Evolutionary conservation across 2,797 vertebrate species (phyloP).

Genomic region (Neosilurus mollespiculum): DNA sequence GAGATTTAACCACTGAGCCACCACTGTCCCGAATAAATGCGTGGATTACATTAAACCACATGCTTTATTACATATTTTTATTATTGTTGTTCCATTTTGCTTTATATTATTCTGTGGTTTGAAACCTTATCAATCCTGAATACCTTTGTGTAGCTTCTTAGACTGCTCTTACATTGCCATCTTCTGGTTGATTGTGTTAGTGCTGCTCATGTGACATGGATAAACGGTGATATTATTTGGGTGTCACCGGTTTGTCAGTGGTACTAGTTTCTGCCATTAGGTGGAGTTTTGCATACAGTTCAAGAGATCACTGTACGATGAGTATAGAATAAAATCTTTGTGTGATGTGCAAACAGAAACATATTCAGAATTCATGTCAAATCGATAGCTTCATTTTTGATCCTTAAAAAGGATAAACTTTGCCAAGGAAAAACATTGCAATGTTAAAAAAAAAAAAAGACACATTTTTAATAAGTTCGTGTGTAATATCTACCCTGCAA

Average conservation of each 20-base stretch:
- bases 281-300: constrained; percentile 12
- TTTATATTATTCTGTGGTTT: not conserved
- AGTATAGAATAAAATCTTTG: too few relatives aligned
- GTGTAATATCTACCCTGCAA: not conserved
- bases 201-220: not conserved
- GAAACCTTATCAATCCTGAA: not conserved
- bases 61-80: not conserved
- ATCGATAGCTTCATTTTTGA: not conserved
- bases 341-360: not conserved
- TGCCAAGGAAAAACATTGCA: not conserved
- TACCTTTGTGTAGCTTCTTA: not conserved
- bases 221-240: not conserved
- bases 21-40: too few relatives aligned
- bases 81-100: not conserved
- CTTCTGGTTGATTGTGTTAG: constrained; percentile 19
- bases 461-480: not conserved
- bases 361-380: not conserved
- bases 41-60: not conserved
- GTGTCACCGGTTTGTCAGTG: not conserved
- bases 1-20: too few relatives aligned
- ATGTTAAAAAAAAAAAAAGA: too few relatives aligned
- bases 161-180: constrained; percentile 45
- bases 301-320: not conserved
- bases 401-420: too few relatives aligned
- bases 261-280: constrained; percentile 1